phyloP scores from a whole-genome alignment of 2,113 vertebrate species.

The Chloropsis hardwickii region DNA sequence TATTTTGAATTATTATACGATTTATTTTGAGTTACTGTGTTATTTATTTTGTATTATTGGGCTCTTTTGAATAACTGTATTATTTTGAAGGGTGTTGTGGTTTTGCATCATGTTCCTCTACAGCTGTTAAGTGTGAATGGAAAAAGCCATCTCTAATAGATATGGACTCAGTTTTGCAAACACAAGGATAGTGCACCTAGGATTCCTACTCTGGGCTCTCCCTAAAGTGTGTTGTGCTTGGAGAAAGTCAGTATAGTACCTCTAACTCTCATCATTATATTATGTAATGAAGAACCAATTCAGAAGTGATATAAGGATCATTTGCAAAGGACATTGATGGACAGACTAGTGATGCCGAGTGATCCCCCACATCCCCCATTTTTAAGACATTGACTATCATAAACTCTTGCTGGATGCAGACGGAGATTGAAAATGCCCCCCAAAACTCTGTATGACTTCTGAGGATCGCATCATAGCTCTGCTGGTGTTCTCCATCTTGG shows the following conservation, averaged over 20 bases:
- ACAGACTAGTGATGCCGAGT: too few relatives aligned
- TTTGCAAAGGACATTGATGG: neutral
- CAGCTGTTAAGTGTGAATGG: neutral
- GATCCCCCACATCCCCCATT: neutral
- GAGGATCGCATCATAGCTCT: neutral
- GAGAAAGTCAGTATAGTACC: neutral
- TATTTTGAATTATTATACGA: neutral
- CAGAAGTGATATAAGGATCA: neutral
- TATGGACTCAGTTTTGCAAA: neutral
- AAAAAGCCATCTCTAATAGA: neutral
- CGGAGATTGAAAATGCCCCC: neutral
- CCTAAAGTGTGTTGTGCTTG: neutral
- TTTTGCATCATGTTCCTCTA: neutral
- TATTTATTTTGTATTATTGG: neutral
- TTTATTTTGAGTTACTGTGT: neutral
- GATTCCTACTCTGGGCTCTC: neutral
- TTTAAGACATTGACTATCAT: neutral
- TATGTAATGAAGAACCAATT: neutral
- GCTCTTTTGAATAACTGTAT: neutral
- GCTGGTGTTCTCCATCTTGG: neutral
- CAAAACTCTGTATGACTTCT: neutral
- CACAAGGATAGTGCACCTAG: neutral
- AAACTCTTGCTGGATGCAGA: neutral
- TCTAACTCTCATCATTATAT: neutral
- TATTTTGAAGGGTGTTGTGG: neutral